A percentile compares a stretch with the other conserved stretches of the same genome.
Conservation (phyloP, 92 coral and sea anemone genomes). For the Hydrozoanthus gracilis region DNA sequence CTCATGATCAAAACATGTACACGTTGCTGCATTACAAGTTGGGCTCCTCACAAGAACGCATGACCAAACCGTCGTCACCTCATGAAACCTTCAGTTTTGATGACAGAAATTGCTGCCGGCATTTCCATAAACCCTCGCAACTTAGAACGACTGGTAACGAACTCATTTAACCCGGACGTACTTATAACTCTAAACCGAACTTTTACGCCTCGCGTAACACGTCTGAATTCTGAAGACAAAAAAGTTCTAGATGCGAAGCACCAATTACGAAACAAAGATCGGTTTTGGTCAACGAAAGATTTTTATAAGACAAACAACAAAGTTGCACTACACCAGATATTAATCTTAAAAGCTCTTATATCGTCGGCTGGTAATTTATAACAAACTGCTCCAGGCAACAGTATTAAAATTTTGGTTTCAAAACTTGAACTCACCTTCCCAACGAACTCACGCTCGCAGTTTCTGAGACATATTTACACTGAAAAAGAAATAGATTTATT, state of each 20-base stretch:
- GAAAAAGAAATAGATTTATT: constrained; percentile 41
- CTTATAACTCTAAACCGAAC: not conserved
- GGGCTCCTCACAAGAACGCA: not conserved
- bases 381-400: not conserved
- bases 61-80: not conserved
- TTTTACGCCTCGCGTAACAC: constrained; percentile 16
- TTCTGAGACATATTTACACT: constrained; percentile 95
- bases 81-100: not conserved
- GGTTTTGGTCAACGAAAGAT: not conserved
- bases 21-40: not conserved
- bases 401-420: not conserved
- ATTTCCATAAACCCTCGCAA: not conserved
- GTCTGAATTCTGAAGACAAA: not conserved
- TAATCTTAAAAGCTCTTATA: not conserved
- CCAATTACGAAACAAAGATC: not conserved
- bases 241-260: not conserved
- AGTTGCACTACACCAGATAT: not conserved
- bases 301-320: not conserved
- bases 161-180: too few relatives aligned
- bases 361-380: constrained; percentile 6
- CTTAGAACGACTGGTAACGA: too few relatives aligned
- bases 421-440: constrained; percentile 80
- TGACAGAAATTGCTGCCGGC: constrained; percentile 22
- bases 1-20: too few relatives aligned
- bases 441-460: constrained; percentile 93